phyloP scores from a whole-genome alignment of 2,888 invertebrate species.

The Amaurobius ferox region DNA sequence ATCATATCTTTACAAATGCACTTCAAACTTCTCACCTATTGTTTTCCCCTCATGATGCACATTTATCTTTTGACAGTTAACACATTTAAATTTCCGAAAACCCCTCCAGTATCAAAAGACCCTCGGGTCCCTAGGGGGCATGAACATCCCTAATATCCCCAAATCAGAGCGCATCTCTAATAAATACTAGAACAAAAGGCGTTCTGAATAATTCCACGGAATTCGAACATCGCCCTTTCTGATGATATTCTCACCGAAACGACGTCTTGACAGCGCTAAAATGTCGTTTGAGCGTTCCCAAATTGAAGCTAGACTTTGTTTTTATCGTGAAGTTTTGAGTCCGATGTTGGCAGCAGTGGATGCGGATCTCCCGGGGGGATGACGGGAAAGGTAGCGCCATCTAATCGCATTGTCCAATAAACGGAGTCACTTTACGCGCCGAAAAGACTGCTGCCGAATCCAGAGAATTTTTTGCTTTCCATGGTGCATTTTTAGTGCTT shows the following conservation, averaged over 20 bases:
- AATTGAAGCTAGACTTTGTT: conserved; percentile 62
- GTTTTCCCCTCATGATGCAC: too few species aligned
- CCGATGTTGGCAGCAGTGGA: conserved; percentile 34
- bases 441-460: conserved; percentile 8
- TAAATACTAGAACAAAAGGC: not conserved
- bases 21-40: too few species aligned
- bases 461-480: not conserved
- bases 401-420: conserved; percentile 71
- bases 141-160: too few species aligned
- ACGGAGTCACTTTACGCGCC: conserved; percentile 58
- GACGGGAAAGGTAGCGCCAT: conserved; percentile 40
- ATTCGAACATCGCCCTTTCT: not conserved
- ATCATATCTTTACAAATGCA: too few species aligned
- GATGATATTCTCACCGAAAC: not conserved
- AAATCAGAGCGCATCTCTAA: too few species aligned
- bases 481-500: not conserved
- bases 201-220: not conserved
- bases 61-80: too few species aligned
- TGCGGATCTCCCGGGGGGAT: conserved; percentile 40
- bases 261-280: conserved; percentile 55
- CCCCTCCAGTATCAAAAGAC: too few species aligned
- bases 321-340: conserved; percentile 50
- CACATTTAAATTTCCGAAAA: too few species aligned
- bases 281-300: conserved; percentile 61
- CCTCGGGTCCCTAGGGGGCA: too few species aligned